Conservation (phyloP, 2,797 vertebrate species). For the Clamator glandarius region DNA sequence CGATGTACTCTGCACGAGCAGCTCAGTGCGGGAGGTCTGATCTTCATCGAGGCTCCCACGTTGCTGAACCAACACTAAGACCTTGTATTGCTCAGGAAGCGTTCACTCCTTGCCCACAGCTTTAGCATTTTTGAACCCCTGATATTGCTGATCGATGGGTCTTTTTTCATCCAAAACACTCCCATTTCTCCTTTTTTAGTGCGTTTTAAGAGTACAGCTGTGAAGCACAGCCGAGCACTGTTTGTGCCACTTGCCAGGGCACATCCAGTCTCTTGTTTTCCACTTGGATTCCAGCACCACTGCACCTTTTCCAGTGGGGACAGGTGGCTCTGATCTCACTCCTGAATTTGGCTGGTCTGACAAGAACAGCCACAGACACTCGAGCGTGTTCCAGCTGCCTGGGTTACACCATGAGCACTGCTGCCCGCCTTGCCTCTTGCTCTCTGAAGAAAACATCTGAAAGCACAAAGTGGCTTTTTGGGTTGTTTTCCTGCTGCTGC, state of each 20-base stretch:
- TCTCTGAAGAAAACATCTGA: neutral
- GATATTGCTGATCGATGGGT: neutral
- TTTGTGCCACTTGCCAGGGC: neutral
- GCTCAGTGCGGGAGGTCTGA: no score
- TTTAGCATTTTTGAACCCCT: neutral
- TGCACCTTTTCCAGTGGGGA: neutral
- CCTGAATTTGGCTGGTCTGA: neutral
- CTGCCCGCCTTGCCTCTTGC: neutral
- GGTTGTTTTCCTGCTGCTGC: neutral
- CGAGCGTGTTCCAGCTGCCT: fast-evolving
- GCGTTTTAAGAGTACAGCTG: fast-evolving
- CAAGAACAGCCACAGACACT: neutral
- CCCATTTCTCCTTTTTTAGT: neutral
- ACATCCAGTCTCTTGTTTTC: neutral
- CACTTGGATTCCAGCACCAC: fast-evolving
- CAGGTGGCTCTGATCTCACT: neutral
- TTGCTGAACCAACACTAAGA: neutral
- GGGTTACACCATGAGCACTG: fast-evolving
- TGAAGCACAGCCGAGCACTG: fast-evolving
- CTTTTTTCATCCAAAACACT: fast-evolving
- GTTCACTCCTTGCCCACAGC: neutral
- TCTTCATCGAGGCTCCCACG: fast-evolving
- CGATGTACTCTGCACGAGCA: fast-evolving
- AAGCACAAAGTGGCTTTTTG: neutral
- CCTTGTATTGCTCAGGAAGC: neutral